Base-by-base conservation (phyloP, 2,797 vertebrate species). In the Falco biarmicus region DNA sequence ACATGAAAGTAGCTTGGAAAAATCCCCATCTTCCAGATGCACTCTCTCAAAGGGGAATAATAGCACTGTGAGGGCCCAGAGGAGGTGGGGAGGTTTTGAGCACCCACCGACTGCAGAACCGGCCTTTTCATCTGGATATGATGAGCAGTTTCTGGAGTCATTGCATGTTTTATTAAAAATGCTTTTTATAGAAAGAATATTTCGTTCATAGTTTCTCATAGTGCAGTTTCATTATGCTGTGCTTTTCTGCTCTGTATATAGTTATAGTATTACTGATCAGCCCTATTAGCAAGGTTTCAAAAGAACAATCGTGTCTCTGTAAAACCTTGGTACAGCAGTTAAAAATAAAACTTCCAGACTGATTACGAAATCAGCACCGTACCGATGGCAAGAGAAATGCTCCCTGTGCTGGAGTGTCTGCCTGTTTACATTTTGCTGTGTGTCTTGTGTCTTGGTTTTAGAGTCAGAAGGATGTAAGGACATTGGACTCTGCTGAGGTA, bases 281-380 rank as follows among this genome's bases (percentile, higher is more conserved):
- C 82, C 86, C 73, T 95, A 70, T 84, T 87, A 97, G 68, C 54
- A 75, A 90, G 91, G 76, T 81, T 81, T 94, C 60, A 63, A 88
- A 97, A 97, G 96, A 97, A 97, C 88, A 96, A 93, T 93, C 50
- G 89, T 65, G 39, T 70, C 86, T 98, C 68, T 94, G 95, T 93
- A 90, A 94, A 96, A 77, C 59, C 82, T 96, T 74, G 65, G 84
- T 69, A 32, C 31, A 74, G 88, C 91, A 88, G 89, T 92, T 90
- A 97, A 94, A 83, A 96, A 95, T 77, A 96, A 91, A 92, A 73
- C 70, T 77, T 76, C 83, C 78, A 93, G 94, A 79, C 88, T 82
- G 84, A 90, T 92, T 76, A 81, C 79, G 84, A 57, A 89, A 91
- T 92, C 86, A 90, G 85, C 57, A 63, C 65, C 7, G 1, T 57